Percentiles rank a stretch among this genome's conserved stretches.
Conservation (phyloP, 2,888 invertebrate genomes). For the Antheraea assamensis region DNA sequence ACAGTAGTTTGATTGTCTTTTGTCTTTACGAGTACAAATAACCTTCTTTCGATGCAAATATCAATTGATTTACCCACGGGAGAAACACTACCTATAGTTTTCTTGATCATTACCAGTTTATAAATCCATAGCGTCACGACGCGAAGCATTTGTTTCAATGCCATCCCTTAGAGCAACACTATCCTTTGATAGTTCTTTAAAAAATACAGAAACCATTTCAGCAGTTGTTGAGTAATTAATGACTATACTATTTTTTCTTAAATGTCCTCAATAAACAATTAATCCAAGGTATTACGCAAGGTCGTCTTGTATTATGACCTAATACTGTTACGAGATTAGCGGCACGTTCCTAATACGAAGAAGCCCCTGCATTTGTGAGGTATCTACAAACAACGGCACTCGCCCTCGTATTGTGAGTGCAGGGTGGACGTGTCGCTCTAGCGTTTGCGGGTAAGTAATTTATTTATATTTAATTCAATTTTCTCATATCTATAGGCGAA, state of each 20-base stretch:
- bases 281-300: constrained; percentile 53
- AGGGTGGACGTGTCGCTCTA: constrained; percentile 40
- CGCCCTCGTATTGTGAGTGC: constrained; percentile 39
- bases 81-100: too few relatives aligned
- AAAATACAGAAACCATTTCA: too few relatives aligned
- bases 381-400: constrained; percentile 47
- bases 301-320: constrained; percentile 61
- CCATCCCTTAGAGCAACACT: too few relatives aligned
- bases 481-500: background rate
- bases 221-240: background rate
- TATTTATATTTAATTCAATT: background rate
- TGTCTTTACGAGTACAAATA: too few relatives aligned
- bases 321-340: constrained; percentile 68
- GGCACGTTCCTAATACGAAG: constrained; percentile 60
- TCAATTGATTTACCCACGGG: too few relatives aligned
- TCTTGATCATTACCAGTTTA: too few relatives aligned
- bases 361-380: constrained; percentile 72
- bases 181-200: too few relatives aligned
- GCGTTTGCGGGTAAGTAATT: constrained; percentile 9
- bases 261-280: constrained; percentile 53
- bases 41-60: too few relatives aligned
- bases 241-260: constrained; percentile 19
- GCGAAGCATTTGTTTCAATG: too few relatives aligned
- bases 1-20: too few relatives aligned
- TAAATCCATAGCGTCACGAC: too few relatives aligned